A percentile compares a stretch with the other conserved stretches of the same genome.
phyloP scores from a whole-genome alignment of 1,140 invertebrate genomes.

The Belonocnema kinseyi region DNA sequence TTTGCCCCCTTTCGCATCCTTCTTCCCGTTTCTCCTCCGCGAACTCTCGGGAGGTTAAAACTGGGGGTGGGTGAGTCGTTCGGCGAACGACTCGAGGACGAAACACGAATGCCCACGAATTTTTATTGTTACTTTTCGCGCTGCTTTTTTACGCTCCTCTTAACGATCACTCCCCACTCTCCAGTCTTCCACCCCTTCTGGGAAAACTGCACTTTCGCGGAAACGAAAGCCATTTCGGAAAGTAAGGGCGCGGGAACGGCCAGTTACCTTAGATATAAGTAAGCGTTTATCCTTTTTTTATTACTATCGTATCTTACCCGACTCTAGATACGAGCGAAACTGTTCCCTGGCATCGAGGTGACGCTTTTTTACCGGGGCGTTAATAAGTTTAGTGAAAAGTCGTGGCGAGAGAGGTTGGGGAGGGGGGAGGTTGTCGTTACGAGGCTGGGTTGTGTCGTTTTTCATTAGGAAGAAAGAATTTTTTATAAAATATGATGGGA shows the following conservation, averaged over 20 bases:
- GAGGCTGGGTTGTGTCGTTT: background rate
- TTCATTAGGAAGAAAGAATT: background rate
- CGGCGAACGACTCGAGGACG: slow-evolving; percentile 62
- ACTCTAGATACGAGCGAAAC: slow-evolving; percentile 21
- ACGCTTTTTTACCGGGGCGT: slow-evolving; percentile 26
- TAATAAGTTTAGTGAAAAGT: slow-evolving; percentile 4
- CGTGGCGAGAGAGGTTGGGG: background rate
- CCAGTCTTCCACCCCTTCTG: slow-evolving; percentile 33
- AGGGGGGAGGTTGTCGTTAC: background rate
- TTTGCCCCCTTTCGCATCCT: slow-evolving; percentile 34
- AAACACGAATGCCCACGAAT: slow-evolving; percentile 73
- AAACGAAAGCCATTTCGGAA: slow-evolving; percentile 36
- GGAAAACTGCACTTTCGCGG: slow-evolving; percentile 38
- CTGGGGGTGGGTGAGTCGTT: slow-evolving; percentile 35
- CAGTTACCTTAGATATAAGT: slow-evolving; percentile 31
- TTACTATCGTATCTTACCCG: slow-evolving; percentile 26
- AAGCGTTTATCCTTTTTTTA: slow-evolving; percentile 32
- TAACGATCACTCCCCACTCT: slow-evolving; percentile 51
- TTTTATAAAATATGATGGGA: background rate
- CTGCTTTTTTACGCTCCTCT: slow-evolving; percentile 58
- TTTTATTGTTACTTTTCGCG: slow-evolving; percentile 74
- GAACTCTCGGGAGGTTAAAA: background rate
- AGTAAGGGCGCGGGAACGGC: slow-evolving; percentile 33
- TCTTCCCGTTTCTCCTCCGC: slow-evolving; percentile 27
- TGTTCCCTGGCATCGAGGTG: slow-evolving; percentile 23